Evolutionary conservation across 64 coral and sea anemone genomes (phyloP).

Genomic region (Dendrophyllia cribrosa): DNA sequence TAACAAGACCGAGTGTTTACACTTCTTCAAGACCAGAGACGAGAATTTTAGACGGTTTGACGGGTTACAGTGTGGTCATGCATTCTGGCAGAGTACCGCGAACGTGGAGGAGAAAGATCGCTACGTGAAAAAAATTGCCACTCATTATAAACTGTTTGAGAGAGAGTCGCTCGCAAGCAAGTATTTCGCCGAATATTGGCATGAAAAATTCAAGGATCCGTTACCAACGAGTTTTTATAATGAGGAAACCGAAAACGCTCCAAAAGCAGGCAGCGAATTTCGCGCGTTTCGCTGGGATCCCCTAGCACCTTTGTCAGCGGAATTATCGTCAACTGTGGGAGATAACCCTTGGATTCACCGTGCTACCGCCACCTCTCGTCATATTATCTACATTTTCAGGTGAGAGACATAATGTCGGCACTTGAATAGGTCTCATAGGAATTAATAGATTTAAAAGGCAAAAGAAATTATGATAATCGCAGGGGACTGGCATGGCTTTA

Average conservation of each 20-base stretch:
- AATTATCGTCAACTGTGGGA: slow-evolving; percentile 29
- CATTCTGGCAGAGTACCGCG: slow-evolving; percentile 95
- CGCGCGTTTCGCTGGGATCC: slow-evolving; percentile 97
- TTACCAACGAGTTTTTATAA: slow-evolving; percentile 93
- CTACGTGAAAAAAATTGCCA: slow-evolving; percentile 95
- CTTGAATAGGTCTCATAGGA: neutral
- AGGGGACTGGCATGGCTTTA: neutral
- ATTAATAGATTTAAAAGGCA: neutral
- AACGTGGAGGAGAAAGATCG: slow-evolving; percentile 90
- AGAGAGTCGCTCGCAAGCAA: slow-evolving; percentile 72
- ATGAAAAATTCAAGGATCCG: slow-evolving; percentile 89
- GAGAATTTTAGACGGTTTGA: slow-evolving; percentile 85
- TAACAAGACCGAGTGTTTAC: slow-evolving; percentile 87
- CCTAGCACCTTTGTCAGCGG: slow-evolving; percentile 45
- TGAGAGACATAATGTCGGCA: slow-evolving; percentile 25
- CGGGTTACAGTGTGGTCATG: slow-evolving; percentile 92
- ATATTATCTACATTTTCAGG: slow-evolving; percentile 98
- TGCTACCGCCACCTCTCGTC: slow-evolving; percentile 64
- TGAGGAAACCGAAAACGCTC: slow-evolving; percentile 93
- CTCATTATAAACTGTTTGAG: slow-evolving; percentile 94
- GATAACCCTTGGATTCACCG: slow-evolving; percentile 75
- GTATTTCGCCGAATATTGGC: slow-evolving; percentile 96
- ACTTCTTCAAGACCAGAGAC: slow-evolving; percentile 83
- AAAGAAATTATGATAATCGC: neutral
- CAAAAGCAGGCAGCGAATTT: slow-evolving; percentile 83